Conservation (phyloP, 2,113 vertebrate genomes). For the Pangasianodon gigas region DNA sequence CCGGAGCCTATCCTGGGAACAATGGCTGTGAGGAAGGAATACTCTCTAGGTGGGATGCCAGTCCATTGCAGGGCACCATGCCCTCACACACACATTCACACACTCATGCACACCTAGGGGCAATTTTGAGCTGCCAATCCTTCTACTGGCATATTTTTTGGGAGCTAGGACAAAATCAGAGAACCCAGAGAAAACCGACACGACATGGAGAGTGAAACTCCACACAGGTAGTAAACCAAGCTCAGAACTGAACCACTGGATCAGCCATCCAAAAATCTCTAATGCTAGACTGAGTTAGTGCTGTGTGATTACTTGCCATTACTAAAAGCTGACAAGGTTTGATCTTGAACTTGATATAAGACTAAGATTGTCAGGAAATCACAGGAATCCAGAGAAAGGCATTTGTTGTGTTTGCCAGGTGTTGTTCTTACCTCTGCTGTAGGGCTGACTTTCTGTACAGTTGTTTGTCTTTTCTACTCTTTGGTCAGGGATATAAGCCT, state of each 20-base stretch:
- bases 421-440: constrained; percentile 41
- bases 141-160: not conserved
- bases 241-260: not conserved
- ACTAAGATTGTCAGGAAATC: not conserved
- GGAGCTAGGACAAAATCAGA: not conserved
- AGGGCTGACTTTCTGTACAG: constrained; percentile 33
- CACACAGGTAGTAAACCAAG: not conserved
- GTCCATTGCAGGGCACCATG: not conserved
- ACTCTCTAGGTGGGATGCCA: not conserved
- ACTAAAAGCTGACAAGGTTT: not conserved
- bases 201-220: not conserved
- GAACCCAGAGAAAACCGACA: not conserved
- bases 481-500: constrained; percentile 43
- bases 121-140: not conserved
- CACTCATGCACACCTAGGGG: not conserved
- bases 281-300: not conserved
- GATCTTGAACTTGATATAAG: not conserved
- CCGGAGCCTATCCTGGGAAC: not conserved
- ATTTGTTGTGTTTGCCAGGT: not conserved
- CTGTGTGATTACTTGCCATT: not conserved
- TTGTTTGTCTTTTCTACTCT: constrained; percentile 23
- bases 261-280: not conserved
- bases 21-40: not conserved
- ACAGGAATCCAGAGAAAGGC: not conserved
- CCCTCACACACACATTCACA: not conserved